Evolutionary conservation across 1,140 invertebrate species (phyloP).

Genomic region (Babylonia areolata): DNA sequence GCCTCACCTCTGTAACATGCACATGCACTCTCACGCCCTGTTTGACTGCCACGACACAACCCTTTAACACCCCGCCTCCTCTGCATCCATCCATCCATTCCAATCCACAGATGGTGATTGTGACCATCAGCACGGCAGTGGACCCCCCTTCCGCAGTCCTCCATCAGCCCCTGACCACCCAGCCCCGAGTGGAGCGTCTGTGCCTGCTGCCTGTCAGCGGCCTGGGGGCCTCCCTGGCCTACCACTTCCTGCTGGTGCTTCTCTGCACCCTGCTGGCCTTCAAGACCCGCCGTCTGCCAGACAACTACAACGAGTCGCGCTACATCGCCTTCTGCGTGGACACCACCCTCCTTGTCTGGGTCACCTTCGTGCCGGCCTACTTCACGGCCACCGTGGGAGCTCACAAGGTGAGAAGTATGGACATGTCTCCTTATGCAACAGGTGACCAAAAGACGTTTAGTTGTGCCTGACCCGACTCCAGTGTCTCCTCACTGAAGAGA

Average conservation of each 20-base stretch:
- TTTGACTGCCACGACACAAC: too few relatives aligned
- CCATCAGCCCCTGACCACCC: constrained; percentile 51
- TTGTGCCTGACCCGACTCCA: too few relatives aligned
- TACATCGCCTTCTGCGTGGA: constrained; percentile 69
- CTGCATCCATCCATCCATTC: too few relatives aligned
- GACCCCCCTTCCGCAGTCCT: constrained; percentile 46
- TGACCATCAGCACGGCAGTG: constrained; percentile 49
- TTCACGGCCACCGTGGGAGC: constrained; percentile 56
- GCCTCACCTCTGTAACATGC: too few relatives aligned
- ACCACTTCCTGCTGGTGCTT: constrained; percentile 90
- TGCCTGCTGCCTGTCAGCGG: constrained; percentile 56
- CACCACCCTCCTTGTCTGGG: constrained; percentile 67
- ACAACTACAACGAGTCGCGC: constrained; percentile 72
- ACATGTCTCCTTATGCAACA: too few relatives aligned
- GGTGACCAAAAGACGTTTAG: too few relatives aligned
- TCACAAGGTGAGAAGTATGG: constrained; percentile 49
- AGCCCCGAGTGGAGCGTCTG: constrained; percentile 57
- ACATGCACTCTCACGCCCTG: too few relatives aligned
- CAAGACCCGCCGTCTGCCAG: constrained; percentile 76
- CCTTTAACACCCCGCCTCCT: too few relatives aligned
- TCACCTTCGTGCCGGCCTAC: constrained; percentile 68
- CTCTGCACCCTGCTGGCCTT: constrained; percentile 93
- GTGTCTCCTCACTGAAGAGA: too few relatives aligned
- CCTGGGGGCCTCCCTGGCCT: constrained; percentile 80
- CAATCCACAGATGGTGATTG: constrained; percentile 51